These are phyloP conservation scores for Heliconius hermathena DNA, from an alignment of 1,140 invertebrate genomes.

Conservation along the genomic window DNA sequence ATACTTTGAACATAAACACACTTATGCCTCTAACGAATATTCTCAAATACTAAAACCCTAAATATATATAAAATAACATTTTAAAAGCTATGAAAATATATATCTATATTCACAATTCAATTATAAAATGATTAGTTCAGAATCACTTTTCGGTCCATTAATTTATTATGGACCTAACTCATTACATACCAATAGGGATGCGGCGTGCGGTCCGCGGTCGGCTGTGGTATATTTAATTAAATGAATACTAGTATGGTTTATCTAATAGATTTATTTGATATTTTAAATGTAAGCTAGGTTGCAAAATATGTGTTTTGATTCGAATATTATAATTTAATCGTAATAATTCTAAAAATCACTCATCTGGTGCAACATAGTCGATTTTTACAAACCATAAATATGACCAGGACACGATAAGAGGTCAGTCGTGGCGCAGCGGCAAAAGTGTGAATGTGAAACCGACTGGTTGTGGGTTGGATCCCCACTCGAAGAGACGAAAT, in stretches of 20 bases:
- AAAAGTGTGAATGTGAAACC: too few species aligned
- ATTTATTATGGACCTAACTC: slow-evolving; percentile 33
- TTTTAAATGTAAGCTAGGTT: neutral
- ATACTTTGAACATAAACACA: too few species aligned
- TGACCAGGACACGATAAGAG: too few species aligned
- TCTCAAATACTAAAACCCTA: neutral
- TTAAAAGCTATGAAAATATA: neutral
- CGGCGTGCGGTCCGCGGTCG: slow-evolving; percentile 20
- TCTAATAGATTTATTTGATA: slow-evolving; percentile 9
- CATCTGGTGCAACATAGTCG: too few species aligned
- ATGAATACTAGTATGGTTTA: slow-evolving; percentile 6
- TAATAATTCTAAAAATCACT: too few species aligned
- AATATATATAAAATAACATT: neutral
- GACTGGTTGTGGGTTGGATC: too few species aligned
- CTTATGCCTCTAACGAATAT: too few species aligned
- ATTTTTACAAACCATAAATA: too few species aligned
- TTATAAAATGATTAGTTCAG: slow-evolving; percentile 22
- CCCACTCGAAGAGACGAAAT: too few species aligned
- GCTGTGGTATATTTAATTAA: slow-evolving; percentile 27
- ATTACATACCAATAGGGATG: slow-evolving; percentile 20
- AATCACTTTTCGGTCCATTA: slow-evolving; percentile 28
- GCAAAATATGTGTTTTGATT: too few species aligned
- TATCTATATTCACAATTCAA: slow-evolving; percentile 15
- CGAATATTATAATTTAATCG: too few species aligned
- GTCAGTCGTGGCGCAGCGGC: too few species aligned